Conservation (phyloP, 2,113 vertebrate genomes). For the Phylloscopus whistleri region DNA sequence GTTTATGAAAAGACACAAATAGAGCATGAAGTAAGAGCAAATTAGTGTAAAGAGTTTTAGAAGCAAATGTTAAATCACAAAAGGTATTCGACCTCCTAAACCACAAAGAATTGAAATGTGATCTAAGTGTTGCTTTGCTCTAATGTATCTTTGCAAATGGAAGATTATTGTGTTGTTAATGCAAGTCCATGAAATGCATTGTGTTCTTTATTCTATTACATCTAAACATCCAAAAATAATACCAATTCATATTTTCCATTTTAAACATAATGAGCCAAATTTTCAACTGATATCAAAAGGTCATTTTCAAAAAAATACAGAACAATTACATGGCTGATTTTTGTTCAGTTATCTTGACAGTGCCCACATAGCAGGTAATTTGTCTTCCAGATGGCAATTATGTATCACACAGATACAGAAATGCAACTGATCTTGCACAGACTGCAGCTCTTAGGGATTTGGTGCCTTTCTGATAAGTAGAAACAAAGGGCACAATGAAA, state of each 20-base stretch:
- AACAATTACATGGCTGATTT: neutral
- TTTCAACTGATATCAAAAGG: neutral
- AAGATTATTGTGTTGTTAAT: slow-evolving; percentile 12
- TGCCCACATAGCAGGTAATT: neutral
- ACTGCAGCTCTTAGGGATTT: neutral
- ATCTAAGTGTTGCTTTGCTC: neutral
- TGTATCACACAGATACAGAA: neutral
- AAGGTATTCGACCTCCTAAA: neutral
- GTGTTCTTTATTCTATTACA: neutral
- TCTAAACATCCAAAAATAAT: neutral
- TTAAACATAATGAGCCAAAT: neutral
- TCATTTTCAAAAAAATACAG: neutral
- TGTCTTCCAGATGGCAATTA: neutral
- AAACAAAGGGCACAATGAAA: neutral
- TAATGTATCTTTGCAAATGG: neutral
- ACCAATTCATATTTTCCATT: neutral
- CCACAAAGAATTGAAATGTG: neutral
- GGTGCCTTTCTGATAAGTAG: neutral
- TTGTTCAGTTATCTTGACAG: neutral
- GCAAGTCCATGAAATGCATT: neutral
- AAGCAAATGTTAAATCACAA: slow-evolving; percentile 3
- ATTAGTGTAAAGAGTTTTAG: neutral
- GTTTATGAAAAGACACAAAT: neutral
- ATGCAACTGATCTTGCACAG: neutral
- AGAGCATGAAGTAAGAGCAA: neutral